Conservation (phyloP, 2,888 invertebrate species). For the Agrenia bidenticulata region DNA sequence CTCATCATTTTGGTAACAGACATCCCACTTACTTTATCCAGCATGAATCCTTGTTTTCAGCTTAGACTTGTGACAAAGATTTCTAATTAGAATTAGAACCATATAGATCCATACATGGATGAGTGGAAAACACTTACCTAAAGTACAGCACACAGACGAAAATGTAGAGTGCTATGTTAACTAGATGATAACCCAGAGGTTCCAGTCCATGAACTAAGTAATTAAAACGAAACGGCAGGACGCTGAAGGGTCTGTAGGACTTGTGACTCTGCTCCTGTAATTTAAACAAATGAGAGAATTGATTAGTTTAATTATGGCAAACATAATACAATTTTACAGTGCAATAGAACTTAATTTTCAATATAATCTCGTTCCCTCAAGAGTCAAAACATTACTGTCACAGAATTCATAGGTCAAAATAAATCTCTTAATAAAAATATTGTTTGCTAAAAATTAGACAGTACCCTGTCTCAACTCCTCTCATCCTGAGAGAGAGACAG, state of each 20-base stretch:
- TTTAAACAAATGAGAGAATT: too few relatives aligned
- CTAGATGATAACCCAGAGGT: constrained; percentile 89
- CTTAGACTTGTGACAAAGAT: not conserved
- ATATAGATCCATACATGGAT: too few relatives aligned
- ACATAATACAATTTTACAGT: too few relatives aligned
- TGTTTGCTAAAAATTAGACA: too few relatives aligned
- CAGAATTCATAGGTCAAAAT: too few relatives aligned
- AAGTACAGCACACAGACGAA: constrained; percentile 87
- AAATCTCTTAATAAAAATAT: too few relatives aligned
- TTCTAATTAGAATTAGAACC: too few relatives aligned
- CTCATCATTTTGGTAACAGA: constrained; percentile 11
- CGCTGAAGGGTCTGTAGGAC: constrained; percentile 92
- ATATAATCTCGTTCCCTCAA: too few relatives aligned
- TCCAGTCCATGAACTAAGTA: constrained; percentile 85
- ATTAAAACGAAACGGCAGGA: constrained; percentile 92
- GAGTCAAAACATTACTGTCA: too few relatives aligned
- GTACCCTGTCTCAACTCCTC: too few relatives aligned
- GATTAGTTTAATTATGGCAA: not conserved
- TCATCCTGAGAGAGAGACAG: too few relatives aligned
- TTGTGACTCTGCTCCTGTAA: constrained; percentile 96
- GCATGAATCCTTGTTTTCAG: not conserved
- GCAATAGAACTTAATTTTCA: too few relatives aligned
- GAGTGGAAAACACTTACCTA: constrained; percentile 67
- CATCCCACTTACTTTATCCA: not conserved
- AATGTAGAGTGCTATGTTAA: constrained; percentile 86